Evolutionary conservation across 2,113 vertebrate genomes (phyloP).

Genomic region (Sula dactylatra): DNA sequence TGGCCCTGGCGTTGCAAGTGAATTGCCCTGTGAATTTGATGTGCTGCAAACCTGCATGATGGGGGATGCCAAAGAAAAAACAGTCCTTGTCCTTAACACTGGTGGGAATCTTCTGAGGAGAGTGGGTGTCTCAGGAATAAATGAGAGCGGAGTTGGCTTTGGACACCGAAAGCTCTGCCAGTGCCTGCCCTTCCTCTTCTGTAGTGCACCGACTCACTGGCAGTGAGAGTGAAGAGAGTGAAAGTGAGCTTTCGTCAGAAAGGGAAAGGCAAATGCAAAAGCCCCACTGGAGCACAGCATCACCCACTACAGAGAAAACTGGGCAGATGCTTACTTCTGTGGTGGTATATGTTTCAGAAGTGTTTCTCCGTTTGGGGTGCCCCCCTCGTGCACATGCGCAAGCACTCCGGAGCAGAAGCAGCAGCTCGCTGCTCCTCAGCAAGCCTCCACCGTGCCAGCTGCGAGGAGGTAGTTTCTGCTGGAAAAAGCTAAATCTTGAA

Average conservation of each 20-base stretch:
- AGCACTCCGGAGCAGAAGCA: not conserved
- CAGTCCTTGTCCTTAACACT: not conserved
- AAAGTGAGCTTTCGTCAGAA: not conserved
- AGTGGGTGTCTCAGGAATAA: not conserved
- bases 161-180: not conserved
- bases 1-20: too few relatives aligned
- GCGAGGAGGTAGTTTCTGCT: not conserved
- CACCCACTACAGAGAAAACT: too few relatives aligned
- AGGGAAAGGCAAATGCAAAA: not conserved
- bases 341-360: too few relatives aligned
- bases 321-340: not conserved
- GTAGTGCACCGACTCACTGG: too few relatives aligned
- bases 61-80: too few relatives aligned
- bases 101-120: not conserved
- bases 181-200: not conserved
- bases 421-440: not conserved
- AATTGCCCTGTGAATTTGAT: not conserved
- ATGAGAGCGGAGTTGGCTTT: not conserved
- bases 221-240: too few relatives aligned
- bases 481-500: too few relatives aligned
- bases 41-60: accelerated
- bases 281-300: too few relatives aligned
- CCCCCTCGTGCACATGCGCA: too few relatives aligned
- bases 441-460: too few relatives aligned
- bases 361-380: not conserved